Evolutionary conservation across 2,797 vertebrate species (phyloP).

Genomic region (Rachycentron canadum): DNA sequence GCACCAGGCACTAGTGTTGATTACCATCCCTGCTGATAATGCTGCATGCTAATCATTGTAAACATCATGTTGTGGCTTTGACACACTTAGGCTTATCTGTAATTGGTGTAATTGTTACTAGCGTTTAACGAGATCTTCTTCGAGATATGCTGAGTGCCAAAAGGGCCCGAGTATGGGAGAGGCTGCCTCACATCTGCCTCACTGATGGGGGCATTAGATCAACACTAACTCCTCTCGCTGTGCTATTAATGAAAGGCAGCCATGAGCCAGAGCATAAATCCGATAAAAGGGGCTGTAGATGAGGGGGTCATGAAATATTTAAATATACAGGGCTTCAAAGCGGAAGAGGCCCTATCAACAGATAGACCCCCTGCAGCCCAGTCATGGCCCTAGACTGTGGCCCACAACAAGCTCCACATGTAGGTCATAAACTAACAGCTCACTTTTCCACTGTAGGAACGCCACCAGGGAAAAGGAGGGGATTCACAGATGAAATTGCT

Average conservation of each 20-base stretch:
- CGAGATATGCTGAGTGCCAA: conserved; percentile 75
- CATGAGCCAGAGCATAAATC: conserved; percentile 76
- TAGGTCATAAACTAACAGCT: conserved; percentile 72
- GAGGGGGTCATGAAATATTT: conserved; percentile 86
- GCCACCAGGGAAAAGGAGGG: conserved; percentile 44
- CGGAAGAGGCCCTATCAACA: conserved; percentile 73
- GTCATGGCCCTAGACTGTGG: conserved; percentile 59
- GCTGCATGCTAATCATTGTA: conserved; percentile 80
- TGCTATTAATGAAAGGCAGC: conserved; percentile 81
- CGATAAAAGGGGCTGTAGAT: conserved; percentile 79
- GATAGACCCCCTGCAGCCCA: conserved; percentile 68
- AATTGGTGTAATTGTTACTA: conserved; percentile 85
- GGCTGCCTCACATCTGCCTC: conserved; percentile 66
- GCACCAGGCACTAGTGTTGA: conserved; percentile 68
- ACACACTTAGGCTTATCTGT: conserved; percentile 84
- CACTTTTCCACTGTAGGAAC: conserved; percentile 28
- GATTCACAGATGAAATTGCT: conserved; percentile 59
- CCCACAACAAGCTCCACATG: conserved; percentile 69
- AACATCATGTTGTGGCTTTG: conserved; percentile 85
- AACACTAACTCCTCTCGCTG: conserved; percentile 66
- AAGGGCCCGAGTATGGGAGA: conserved; percentile 49
- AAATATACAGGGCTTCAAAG: conserved; percentile 85
- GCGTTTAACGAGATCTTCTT: conserved; percentile 82
- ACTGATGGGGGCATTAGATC: conserved; percentile 73
- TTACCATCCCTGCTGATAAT: conserved; percentile 79